Evolutionary conservation across 2,797 vertebrate genomes (phyloP), one percentile per base, ranked within the genome.

Genomic region (Octomys mimax): DNA sequence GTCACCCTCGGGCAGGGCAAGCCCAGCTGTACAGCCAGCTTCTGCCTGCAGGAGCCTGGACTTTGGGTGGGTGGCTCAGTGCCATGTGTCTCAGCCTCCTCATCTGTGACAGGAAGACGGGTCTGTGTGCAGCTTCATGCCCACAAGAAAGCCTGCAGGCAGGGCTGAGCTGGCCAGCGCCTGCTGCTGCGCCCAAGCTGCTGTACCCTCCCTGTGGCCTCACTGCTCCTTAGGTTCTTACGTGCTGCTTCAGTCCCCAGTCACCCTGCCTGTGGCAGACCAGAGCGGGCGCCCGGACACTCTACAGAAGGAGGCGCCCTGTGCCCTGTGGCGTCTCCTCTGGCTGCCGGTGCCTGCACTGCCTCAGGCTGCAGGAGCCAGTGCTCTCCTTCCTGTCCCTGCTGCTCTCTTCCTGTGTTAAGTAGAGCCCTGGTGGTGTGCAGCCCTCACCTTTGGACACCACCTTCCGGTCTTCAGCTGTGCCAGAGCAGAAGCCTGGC

Each of bases 261-360:
- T 36, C 68, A 61, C 22, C n/a, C 28, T 26, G 33, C 10, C 46
- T 59, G 6, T 24, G 22, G 11, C 84, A 79, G 73, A 85, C 36
- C 66, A 7, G 90, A 54, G 81, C 26, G 24, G 31, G 4, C 31
- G 39, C 81, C 31, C 31, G 57, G 85, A 66, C 66, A 12, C 59
- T 24, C 73, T 49, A 13, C 36, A 85, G 33, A 5, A 21, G 5
- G 0, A 28, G 2, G 39, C 6, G 10, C 36, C 28, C 6, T 3
- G 16, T 13, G 11, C 28, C 0, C 0, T 33, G 26, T 22, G 24
- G 36, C 11, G 18, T 66, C 14, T 42, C 39, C 57, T 33, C 0
- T 62, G 18, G 1, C 52, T 39, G 31, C 36, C n/a, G 5, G 1
- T 0, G 0, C 28, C 24, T 57, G 66, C 12, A 16, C 54, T 39